phyloP scores from a whole-genome alignment of 1,140 invertebrate species.

The Phymastichus coffea region DNA sequence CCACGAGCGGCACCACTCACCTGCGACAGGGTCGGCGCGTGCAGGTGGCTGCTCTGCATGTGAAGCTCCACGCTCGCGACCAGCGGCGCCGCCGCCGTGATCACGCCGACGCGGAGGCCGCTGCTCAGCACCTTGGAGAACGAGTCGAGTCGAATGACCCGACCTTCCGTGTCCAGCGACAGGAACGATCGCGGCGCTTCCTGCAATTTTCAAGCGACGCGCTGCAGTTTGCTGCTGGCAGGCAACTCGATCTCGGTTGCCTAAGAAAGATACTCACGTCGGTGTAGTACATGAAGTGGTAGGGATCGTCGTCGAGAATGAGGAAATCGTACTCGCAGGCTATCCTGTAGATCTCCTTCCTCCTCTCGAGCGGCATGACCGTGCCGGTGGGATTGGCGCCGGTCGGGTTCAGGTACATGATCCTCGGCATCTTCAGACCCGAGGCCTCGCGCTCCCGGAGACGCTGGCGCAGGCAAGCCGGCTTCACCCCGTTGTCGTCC shows the following conservation, averaged over 20 bases:
- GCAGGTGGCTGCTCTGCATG: constrained; percentile 71
- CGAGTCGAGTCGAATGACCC: constrained; percentile 77
- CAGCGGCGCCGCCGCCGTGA: constrained; percentile 68
- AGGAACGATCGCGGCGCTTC: constrained; percentile 68
- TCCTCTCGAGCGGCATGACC: constrained; percentile 65
- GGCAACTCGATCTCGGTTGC: too few species aligned
- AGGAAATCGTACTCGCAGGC: constrained; percentile 75
- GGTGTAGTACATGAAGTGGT: constrained; percentile 74
- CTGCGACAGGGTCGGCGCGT: constrained; percentile 74
- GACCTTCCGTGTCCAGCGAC: constrained; percentile 73
- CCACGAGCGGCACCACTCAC: constrained; percentile 45
- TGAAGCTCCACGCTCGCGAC: constrained; percentile 67
- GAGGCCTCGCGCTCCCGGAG: constrained; percentile 53
- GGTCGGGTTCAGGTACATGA: constrained; percentile 64
- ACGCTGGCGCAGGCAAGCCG: constrained; percentile 49
- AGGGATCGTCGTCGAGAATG: constrained; percentile 81
- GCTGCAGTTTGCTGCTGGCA: too few species aligned
- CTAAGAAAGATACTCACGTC: constrained; percentile 48
- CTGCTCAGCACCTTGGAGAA: constrained; percentile 78
- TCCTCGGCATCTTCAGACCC: constrained; percentile 62
- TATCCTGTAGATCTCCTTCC: constrained; percentile 71
- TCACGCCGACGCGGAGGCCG: constrained; percentile 69
- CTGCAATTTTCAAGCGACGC: constrained; percentile 36
- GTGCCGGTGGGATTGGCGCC: constrained; percentile 71
- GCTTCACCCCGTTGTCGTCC: constrained; percentile 58